Evolutionary conservation across 2,797 vertebrate genomes (phyloP).

Genomic region (Clarias laeviceps): DNA sequence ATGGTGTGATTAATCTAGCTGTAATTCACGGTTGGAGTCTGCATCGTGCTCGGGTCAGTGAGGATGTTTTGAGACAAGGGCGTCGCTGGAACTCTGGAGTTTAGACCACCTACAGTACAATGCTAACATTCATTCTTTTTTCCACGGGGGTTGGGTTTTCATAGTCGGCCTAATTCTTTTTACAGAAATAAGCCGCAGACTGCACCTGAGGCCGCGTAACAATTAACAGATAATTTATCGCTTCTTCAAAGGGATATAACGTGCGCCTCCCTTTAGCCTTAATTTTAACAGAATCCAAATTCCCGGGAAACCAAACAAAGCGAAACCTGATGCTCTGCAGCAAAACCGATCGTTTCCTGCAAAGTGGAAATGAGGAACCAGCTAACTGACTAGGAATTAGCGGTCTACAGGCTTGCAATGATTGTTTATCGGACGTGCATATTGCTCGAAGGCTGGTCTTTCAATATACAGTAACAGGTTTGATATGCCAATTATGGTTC

Average conservation of each 20-base stretch:
- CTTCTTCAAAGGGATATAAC: neutral
- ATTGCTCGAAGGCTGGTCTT: neutral
- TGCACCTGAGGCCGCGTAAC: neutral
- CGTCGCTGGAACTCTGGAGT: neutral
- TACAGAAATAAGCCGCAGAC: neutral
- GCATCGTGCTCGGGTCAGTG: too few species aligned
- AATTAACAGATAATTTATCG: neutral
- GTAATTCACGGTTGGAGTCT: neutral
- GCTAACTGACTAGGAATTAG: neutral
- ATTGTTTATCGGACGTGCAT: too few species aligned
- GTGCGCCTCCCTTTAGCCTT: neutral
- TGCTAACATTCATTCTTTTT: too few species aligned
- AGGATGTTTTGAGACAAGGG: neutral
- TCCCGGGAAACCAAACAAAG: neutral
- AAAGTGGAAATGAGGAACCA: neutral
- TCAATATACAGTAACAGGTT: too few species aligned
- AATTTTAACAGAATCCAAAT: neutral
- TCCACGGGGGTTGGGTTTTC: neutral
- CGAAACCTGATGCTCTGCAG: too few species aligned
- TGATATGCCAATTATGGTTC: neutral
- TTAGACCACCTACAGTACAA: neutral
- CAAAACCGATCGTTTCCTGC: neutral
- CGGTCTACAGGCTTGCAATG: neutral
- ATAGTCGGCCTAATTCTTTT: neutral
- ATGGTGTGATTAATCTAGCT: neutral